phyloP scores from a whole-genome alignment of 2,113 vertebrate genomes.

The Danionella cerebrum region DNA sequence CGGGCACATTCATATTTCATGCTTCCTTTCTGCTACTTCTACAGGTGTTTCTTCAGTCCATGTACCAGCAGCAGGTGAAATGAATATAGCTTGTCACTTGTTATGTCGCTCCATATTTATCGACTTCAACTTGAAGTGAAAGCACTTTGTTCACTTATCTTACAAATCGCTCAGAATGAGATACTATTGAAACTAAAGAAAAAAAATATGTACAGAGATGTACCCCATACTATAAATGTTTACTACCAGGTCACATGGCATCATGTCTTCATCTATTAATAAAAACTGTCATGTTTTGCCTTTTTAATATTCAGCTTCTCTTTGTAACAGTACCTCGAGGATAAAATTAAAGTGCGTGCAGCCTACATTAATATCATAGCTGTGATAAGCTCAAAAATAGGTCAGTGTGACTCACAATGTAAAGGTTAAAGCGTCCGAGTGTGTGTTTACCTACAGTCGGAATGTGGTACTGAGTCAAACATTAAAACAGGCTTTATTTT shows the following conservation, averaged over 20 bases:
- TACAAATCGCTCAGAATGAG: neutral
- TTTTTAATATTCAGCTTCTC: neutral
- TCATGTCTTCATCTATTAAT: neutral
- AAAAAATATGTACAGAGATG: too few species aligned
- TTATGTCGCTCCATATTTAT: neutral
- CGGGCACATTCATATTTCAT: neutral
- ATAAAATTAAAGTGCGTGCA: neutral
- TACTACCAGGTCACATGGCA: neutral
- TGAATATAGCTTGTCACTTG: neutral
- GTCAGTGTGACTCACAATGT: neutral
- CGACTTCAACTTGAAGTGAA: neutral
- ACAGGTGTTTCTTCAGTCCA: neutral
- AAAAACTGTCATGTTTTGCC: neutral
- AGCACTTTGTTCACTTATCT: neutral
- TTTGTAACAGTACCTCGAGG: neutral
- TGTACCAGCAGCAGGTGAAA: neutral
- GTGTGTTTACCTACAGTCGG: neutral
- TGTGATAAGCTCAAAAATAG: neutral
- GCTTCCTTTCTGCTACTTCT: neutral
- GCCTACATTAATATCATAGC: neutral
- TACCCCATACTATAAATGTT: too few species aligned
- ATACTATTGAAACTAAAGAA: neutral
- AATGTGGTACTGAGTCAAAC: neutral
- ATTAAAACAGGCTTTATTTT: neutral
- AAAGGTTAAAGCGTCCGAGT: neutral